phyloP scores from a whole-genome alignment of 2,113 vertebrate genomes.

The Xiphophorus hellerii region DNA sequence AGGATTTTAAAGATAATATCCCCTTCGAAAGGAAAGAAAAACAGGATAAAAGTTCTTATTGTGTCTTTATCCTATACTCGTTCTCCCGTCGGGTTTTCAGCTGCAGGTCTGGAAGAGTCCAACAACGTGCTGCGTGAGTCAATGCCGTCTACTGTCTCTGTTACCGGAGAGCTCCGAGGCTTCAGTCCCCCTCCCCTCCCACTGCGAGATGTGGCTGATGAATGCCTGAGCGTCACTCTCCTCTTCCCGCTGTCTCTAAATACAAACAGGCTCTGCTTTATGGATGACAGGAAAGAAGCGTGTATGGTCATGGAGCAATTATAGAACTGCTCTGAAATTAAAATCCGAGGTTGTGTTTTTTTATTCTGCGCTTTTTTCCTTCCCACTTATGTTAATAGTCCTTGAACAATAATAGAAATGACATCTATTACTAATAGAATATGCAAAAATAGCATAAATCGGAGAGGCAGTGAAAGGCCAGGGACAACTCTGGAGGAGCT shows the following conservation, averaged over 20 bases:
- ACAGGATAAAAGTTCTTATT: conserved; percentile 42
- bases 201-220: conserved; percentile 64
- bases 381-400: conserved; percentile 11
- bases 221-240: conserved; percentile 32
- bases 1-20: not conserved
- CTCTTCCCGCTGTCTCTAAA: conserved; percentile 12
- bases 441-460: no score
- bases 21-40: not conserved
- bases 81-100: conserved; percentile 27
- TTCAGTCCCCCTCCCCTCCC: conserved; percentile 61
- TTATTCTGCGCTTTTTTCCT: not conserved
- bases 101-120: conserved; percentile 48
- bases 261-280: conserved; percentile 16
- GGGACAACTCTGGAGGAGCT: no score
- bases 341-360: conserved; percentile 15
- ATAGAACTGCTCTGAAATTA: conserved; percentile 16
- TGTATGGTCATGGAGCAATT: conserved; percentile 38
- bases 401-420: conserved; percentile 27
- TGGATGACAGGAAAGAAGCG: conserved; percentile 13
- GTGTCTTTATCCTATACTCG: not conserved
- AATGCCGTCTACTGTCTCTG: conserved; percentile 59
- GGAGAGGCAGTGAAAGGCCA: no score
- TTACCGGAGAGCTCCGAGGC: conserved; percentile 58
- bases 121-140: conserved; percentile 34
- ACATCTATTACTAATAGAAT: conserved; percentile 11